A percentile compares a stretch with the other conserved stretches of the same genome.
phyloP scores from a whole-genome alignment of 2,113 vertebrate genomes.

The Stomatorhinus ivindoensis region DNA sequence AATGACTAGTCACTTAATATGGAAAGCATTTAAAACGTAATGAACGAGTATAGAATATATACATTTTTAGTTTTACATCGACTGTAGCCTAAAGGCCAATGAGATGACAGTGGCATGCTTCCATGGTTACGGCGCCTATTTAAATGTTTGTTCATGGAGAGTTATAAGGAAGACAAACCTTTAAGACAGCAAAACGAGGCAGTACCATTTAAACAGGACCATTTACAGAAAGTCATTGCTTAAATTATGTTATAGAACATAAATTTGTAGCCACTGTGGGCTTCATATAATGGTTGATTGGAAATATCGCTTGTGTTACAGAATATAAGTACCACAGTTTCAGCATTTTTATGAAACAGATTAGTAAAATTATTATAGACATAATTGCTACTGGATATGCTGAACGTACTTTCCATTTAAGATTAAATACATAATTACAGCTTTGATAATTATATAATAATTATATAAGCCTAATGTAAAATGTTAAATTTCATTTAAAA shows the following conservation, averaged over 20 bases:
- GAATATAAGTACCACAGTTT: neutral
- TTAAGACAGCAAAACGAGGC: neutral
- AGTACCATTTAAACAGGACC: neutral
- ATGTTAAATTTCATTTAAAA: neutral
- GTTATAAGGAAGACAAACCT: neutral
- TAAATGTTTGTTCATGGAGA: neutral
- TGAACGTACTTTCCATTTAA: neutral
- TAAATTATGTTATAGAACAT: neutral
- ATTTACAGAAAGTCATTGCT: neutral
- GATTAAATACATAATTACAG: neutral
- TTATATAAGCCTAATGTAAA: neutral
- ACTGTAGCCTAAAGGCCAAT: neutral
- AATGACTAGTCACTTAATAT: neutral
- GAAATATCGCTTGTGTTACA: neutral
- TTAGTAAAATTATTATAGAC: neutral
- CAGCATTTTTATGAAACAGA: neutral
- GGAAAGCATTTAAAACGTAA: neutral
- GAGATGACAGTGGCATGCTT: neutral
- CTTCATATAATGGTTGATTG: neutral
- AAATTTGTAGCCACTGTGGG: too few species aligned
- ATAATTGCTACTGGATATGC: neutral
- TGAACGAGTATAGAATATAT: neutral
- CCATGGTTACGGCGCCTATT: neutral
- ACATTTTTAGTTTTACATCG: neutral
- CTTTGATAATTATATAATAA: neutral